These are phyloP conservation scores for Sialia sialis DNA, from an alignment of 2,113 vertebrate species.

Conservation along the genomic window DNA sequence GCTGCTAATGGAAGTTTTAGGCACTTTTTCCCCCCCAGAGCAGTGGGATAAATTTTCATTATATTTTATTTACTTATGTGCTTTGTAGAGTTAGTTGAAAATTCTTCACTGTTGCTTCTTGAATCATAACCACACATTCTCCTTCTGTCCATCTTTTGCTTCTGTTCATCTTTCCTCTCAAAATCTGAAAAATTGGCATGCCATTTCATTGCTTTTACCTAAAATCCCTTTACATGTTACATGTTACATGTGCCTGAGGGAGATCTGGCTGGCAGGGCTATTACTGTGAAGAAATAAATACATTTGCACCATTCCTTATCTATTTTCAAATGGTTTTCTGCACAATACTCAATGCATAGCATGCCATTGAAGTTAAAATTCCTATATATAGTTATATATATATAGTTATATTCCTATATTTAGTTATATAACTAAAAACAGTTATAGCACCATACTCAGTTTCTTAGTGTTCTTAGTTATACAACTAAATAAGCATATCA, in stretches of 20 bases:
- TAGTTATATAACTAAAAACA: no score
- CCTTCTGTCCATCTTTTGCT: rapidly evolving
- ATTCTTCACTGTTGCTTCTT: not conserved
- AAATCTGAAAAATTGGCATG: not conserved
- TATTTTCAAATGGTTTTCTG: not conserved
- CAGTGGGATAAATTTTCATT: not conserved
- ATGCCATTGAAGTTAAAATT: not conserved
- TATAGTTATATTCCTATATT: no score
- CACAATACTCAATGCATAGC: not conserved
- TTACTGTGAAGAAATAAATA: not conserved
- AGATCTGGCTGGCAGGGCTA: not conserved
- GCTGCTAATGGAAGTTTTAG: not conserved
- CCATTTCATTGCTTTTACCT: not conserved
- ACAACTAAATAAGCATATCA: not conserved
- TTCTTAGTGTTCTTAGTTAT: not conserved
- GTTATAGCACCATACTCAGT: not conserved
- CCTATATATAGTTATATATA: no score
- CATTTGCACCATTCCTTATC: no score
- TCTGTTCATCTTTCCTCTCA: not conserved
- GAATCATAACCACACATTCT: not conserved
- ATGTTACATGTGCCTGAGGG: not conserved
- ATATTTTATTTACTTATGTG: not conserved
- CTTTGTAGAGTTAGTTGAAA: not conserved
- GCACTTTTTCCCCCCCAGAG: not conserved
- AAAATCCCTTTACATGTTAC: not conserved